A percentile compares a stretch with the other conserved stretches of the same genome.
These are phyloP conservation scores for Rhagophthalmus giganteus DNA, from an alignment of 2,888 invertebrate species.

Conservation along the genomic window DNA sequence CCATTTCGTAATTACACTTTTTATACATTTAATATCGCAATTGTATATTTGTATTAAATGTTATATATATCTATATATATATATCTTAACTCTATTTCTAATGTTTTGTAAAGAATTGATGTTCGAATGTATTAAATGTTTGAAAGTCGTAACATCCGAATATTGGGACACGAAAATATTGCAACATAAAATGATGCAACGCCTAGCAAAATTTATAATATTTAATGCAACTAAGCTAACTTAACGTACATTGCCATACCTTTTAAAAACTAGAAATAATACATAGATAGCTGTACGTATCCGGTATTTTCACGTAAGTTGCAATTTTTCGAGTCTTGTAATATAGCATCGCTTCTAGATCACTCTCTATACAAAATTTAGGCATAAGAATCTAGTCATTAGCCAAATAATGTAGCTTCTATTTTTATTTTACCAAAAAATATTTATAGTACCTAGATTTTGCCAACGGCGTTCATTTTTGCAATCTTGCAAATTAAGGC, in stretches of 20 bases:
- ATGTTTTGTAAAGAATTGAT: background rate
- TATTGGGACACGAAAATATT: constrained; percentile 7
- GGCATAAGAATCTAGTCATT: constrained; percentile 51
- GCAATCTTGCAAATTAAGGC: too few relatives aligned
- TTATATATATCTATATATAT: too few relatives aligned
- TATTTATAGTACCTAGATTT: too few relatives aligned
- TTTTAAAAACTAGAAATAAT: background rate
- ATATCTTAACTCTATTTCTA: background rate
- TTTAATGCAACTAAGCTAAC: constrained; percentile 22
- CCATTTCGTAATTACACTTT: too few relatives aligned
- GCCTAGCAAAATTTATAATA: too few relatives aligned
- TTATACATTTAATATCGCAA: background rate
- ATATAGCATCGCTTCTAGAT: background rate
- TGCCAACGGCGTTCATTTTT: too few relatives aligned
- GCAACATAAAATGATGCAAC: constrained; percentile 8
- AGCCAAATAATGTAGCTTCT: constrained; percentile 48
- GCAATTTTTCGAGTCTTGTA: constrained; percentile 10
- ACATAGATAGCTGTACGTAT: background rate
- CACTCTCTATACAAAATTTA: constrained; percentile 13
- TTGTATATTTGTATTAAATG: background rate
- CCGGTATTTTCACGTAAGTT: constrained; percentile 1
- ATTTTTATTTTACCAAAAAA: constrained; percentile 23
- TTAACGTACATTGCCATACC: constrained; percentile 17
- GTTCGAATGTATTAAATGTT: too few relatives aligned
- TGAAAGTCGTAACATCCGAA: too few relatives aligned